Percentiles rank a stretch among this genome's conserved stretches.
Conservation (phyloP, 2,888 invertebrate species). For the Dilophus febrilis region DNA sequence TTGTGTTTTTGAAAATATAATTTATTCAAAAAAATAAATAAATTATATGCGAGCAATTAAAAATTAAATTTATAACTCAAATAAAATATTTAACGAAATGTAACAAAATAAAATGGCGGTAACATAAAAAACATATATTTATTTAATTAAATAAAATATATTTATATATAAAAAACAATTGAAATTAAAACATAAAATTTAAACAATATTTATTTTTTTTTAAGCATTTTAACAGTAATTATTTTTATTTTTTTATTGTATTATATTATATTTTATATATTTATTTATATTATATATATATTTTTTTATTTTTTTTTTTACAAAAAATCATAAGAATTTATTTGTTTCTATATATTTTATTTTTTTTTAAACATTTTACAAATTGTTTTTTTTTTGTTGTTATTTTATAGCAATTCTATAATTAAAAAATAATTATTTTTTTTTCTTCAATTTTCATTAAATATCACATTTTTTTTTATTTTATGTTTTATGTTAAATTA, state of each 20-base stretch:
- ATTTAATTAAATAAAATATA: too few relatives aligned
- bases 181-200: too few relatives aligned
- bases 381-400: background rate
- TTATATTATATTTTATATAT: background rate
- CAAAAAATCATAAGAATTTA: slow-evolving; percentile 3
- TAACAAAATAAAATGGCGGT: too few relatives aligned
- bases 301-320: background rate
- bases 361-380: too few relatives aligned
- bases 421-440: background rate
- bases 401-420: background rate
- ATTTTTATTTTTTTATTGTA: background rate
- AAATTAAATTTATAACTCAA: too few relatives aligned
- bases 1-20: background rate
- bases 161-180: too few relatives aligned
- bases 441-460: background rate
- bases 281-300: too few relatives aligned
- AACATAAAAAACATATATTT: background rate
- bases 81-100: too few relatives aligned
- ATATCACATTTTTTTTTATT: slow-evolving; percentile 1
- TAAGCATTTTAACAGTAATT: background rate
- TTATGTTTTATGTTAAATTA: background rate
- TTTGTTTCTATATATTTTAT: too few relatives aligned
- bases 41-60: background rate
- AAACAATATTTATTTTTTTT: too few relatives aligned
- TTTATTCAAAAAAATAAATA: background rate